phyloP scores from a whole-genome alignment of 2,113 vertebrate genomes.

The Leucosticte australis region DNA sequence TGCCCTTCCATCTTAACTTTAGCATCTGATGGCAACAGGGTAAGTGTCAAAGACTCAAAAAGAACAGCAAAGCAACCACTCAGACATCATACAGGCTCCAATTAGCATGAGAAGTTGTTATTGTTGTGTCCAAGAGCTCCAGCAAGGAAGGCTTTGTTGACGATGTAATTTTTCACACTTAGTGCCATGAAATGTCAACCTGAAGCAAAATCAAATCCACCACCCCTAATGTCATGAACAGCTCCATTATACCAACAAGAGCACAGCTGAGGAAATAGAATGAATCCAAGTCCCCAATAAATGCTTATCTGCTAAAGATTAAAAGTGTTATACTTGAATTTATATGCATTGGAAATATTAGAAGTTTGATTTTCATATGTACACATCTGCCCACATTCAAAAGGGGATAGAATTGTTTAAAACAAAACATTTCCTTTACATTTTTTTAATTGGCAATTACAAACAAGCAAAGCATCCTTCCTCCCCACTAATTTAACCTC shows the following conservation, averaged over 20 bases:
- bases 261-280: neutral
- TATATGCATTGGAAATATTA: neutral
- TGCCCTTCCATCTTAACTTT: slow-evolving; percentile 22
- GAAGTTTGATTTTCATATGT: neutral
- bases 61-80: neutral
- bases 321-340: neutral
- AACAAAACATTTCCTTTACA: neutral
- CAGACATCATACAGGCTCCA: neutral
- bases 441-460: neutral
- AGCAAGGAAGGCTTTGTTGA: neutral
- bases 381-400: neutral
- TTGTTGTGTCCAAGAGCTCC: neutral
- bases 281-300: neutral
- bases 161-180: neutral
- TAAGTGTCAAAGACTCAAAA: neutral
- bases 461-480: neutral
- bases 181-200: neutral
- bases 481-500: neutral
- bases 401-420: neutral
- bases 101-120: neutral
- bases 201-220: slow-evolving; percentile 1
- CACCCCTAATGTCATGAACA: neutral
- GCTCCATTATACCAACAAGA: neutral
- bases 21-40: slow-evolving; percentile 35
- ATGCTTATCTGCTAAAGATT: neutral